Base-by-base conservation (phyloP, 2,888 invertebrate species). In the Neocrepidodera transversa region DNA sequence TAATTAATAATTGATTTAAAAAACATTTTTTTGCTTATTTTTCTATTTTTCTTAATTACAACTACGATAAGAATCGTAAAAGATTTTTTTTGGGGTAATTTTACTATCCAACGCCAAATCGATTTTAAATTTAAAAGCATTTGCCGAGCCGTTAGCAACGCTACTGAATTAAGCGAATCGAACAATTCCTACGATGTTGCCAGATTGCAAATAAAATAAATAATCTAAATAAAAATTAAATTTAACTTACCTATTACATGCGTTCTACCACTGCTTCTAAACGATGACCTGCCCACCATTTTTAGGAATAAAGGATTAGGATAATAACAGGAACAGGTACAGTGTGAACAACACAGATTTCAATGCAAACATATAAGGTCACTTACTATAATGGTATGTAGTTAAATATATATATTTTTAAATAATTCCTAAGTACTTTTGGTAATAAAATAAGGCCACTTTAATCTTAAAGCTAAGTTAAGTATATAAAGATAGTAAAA, bases 221-320 rank as follows among this genome's bases (percentile, higher is more conserved):
- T 23, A 23, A 23, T 23, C 23, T 23, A 23, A 23, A 23, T 23
- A 23, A 23, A 23, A 23, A 23, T 23, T 23, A 23, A 5, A 23
- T 23, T 23, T 23, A 18, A 72, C 77, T 77, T 68, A 78, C 78
- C 78, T 67, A 71, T 58, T 60, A 67, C 73, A 64, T 77, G 73
- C 64, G 76, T 76, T 67, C 78, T 74, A 64, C 74, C 73, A 62
- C 74, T 71, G 63, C 74, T 75, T 66, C 75, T 73, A 57, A 79
- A 72, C 43, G 78, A 78, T 47, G 76, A 72, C 64, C 78, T 76
- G 66, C 75, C 76, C 74, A 78, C 78, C 72, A 73, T 76, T 68
- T 69, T 62, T 60, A 55, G 52, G 58, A 60, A 58, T 53, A 45
- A 59, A 48, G 53, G 47, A 60, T 51, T 20, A 68, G 64, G 64